phyloP scores from a whole-genome alignment of 1,140 invertebrate species.

The Caenorhabditis tropicalis region DNA sequence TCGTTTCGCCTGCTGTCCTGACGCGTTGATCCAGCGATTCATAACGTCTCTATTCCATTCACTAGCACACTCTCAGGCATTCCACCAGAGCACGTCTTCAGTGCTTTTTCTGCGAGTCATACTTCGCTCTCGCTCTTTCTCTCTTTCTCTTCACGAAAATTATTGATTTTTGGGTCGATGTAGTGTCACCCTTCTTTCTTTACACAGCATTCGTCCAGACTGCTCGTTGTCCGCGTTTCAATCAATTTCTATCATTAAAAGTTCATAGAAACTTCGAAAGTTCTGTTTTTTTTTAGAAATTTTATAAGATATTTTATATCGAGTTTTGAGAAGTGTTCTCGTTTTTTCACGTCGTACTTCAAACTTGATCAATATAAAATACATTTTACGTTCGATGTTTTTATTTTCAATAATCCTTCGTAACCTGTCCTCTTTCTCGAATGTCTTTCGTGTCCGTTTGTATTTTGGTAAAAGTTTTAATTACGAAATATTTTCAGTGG shows the following conservation, averaged over 20 bases:
- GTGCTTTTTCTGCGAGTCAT: no score
- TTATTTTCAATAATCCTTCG: not conserved
- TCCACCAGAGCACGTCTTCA: not conserved
- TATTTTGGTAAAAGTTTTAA: not conserved
- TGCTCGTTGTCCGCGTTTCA: not conserved
- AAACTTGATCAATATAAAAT: no score
- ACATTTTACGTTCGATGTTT: no score
- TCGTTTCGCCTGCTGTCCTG: not conserved
- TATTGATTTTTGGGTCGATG: slow-evolving; percentile 25
- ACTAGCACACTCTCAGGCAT: not conserved
- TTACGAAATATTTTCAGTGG: not conserved
- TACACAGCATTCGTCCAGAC: not conserved
- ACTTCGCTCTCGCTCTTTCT: not conserved
- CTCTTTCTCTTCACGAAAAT: not conserved
- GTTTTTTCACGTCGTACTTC: no score
- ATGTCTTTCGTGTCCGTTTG: not conserved
- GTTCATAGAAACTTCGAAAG: not conserved
- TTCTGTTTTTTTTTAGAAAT: not conserved
- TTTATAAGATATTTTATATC: not conserved
- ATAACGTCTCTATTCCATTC: not conserved
- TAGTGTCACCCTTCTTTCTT: not conserved
- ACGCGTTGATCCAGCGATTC: not conserved
- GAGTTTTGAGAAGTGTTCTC: no score
- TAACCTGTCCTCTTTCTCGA: not conserved
- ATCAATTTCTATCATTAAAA: not conserved